Base-by-base conservation (phyloP, 2,888 invertebrate species). In the Tryphoninae sp. region DNA sequence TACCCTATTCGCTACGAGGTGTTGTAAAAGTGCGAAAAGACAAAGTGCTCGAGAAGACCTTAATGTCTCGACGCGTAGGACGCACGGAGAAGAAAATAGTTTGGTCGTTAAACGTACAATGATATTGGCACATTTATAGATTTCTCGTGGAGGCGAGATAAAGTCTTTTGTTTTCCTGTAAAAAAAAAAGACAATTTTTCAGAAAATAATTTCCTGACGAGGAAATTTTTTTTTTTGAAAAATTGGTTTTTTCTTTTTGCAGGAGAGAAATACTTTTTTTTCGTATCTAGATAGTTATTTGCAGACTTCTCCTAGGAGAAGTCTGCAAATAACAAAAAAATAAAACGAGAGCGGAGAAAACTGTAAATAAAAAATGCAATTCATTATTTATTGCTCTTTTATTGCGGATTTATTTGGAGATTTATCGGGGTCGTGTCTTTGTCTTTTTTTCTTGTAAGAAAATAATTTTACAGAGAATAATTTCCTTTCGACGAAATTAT, bases 1-100 rank as follows among this genome's bases (percentile, higher is more conserved):
- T 33, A 33, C 33, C 33, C 33, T 33, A 19, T 19, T 13, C 53
- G 49, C 40, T 26, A 45, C 61, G 68, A 62, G 61, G 53, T 62
- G 61, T 40, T 42, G 49, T 77, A 77, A 77, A 62, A 77, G 16
- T 59, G 61, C 62, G 55, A 55, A 16, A 77, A 74, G 77, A 82
- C 82, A 82, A 82, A 82, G 75, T 81, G 76, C 78, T 33, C 55
- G 64, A 22, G 72, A 42, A 72, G 59, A 55, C 19, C 23, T 33
- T 75, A 55, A 75, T 64, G 76, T 65, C 64, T 68, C 40, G 51
- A 13, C 22, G 51, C 33, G 33, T 33, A 33, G 4, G 45, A 11
- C 45, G 45, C 16, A 40, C 42, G 3, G 2, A 11, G 1, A 22
- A 0, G 4, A 6, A 16, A 51, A 40, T 71, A 61, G 33, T 33